phyloP scores from a whole-genome alignment of 1,140 invertebrate genomes.

The Zophobas morio region DNA sequence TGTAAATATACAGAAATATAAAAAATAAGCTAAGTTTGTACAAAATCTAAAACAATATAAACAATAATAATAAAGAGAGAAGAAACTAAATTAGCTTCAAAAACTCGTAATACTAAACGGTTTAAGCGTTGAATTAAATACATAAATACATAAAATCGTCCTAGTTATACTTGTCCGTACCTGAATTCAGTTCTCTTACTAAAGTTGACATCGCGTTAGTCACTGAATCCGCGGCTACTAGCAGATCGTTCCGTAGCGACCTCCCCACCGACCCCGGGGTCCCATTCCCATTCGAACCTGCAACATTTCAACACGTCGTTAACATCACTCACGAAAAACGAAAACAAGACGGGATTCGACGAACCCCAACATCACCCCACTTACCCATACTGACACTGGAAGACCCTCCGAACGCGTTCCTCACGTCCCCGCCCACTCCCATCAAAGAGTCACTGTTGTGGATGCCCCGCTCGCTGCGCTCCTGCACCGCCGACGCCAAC shows the following conservation, averaged over 20 bases:
- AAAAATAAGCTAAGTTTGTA: constrained; percentile 44
- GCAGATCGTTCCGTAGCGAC: constrained; percentile 85
- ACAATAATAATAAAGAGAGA: constrained; percentile 44
- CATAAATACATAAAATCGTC: constrained; percentile 20
- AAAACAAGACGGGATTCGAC: too few species aligned
- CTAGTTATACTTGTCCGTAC: constrained; percentile 69
- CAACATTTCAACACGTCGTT: neutral
- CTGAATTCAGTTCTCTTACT: constrained; percentile 95
- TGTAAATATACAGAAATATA: constrained; percentile 44
- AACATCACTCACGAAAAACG: too few species aligned
- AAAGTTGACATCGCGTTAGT: constrained; percentile 97
- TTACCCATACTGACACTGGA: constrained; percentile 60
- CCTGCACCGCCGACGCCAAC: constrained; percentile 49
- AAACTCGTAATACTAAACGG: constrained; percentile 53
- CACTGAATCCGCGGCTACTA: constrained; percentile 94
- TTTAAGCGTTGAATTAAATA: constrained; percentile 44
- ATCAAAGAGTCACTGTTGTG: constrained; percentile 67
- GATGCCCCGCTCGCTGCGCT: constrained; percentile 58
- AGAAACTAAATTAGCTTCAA: constrained; percentile 35
- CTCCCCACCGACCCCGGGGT: constrained; percentile 71
- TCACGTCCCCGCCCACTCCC: constrained; percentile 73
- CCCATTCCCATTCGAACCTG: constrained; percentile 64
- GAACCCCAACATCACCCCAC: constrained; percentile 10
- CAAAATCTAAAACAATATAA: constrained; percentile 43
- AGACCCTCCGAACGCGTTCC: constrained; percentile 67